Conservation (phyloP, 2,888 invertebrate genomes). For the Nomada hirtipes region DNA sequence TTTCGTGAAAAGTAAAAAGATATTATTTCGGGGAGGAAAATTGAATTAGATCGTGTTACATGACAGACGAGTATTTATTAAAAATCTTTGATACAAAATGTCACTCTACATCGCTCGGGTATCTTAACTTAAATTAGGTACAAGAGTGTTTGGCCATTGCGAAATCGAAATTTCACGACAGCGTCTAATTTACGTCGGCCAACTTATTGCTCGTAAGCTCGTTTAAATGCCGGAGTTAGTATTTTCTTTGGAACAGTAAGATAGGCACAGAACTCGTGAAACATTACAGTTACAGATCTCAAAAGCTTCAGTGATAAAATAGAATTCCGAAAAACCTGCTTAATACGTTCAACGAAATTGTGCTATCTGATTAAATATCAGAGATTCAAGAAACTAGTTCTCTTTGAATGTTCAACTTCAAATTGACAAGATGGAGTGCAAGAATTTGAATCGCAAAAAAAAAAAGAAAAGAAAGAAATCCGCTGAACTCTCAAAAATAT, state of each 20-base stretch:
- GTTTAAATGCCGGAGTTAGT: conserved; percentile 26
- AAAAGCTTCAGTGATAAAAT: too few relatives aligned
- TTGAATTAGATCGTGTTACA: conserved; percentile 18
- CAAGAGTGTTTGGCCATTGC: conserved; percentile 45
- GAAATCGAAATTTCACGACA: conserved; percentile 24
- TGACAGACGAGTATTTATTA: conserved; percentile 68
- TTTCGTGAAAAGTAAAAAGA: background rate
- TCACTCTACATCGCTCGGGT: conserved; percentile 44
- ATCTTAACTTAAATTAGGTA: conserved; percentile 68
- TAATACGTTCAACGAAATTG: background rate
- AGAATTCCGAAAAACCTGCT: background rate
- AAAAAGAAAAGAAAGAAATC: too few relatives aligned
- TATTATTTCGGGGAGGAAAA: background rate
- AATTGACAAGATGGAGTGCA: background rate
- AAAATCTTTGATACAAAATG: conserved; percentile 70
- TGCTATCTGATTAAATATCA: background rate
- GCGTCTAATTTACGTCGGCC: conserved; percentile 35
- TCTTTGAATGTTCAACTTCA: background rate
- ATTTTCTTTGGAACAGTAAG: conserved; percentile 58
- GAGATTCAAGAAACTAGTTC: background rate
- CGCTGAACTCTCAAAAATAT: background rate
- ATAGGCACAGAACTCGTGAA: conserved; percentile 8
- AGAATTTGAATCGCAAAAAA: background rate
- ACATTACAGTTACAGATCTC: background rate
- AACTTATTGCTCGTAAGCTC: conserved; percentile 34